Evolutionary conservation across 2,888 invertebrate genomes (phyloP).

Genomic region (Scaptomyza cyrtandrae): DNA sequence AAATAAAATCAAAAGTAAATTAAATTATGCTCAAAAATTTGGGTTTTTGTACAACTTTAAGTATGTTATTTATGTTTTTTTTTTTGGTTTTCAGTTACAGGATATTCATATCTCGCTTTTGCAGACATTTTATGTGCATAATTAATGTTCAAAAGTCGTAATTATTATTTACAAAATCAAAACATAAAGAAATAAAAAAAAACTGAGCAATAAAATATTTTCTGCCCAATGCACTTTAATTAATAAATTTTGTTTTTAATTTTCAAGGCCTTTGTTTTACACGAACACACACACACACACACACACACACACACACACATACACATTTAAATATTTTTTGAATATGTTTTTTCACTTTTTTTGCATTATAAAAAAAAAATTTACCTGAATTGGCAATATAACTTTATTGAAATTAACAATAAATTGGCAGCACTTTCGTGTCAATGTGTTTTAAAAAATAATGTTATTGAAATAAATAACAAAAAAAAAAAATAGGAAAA

Average conservation of each 20-base stretch:
- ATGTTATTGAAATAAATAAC: conserved; percentile 1
- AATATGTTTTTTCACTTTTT: background rate
- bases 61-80: no score
- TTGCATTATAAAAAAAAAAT: background rate
- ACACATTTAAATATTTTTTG: background rate
- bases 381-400: conserved; percentile 16
- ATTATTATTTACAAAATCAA: background rate
- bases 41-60: no score
- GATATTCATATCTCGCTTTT: conserved; percentile 5
- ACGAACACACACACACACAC: background rate
- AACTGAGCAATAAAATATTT: conserved; percentile 9
- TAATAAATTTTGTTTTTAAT: background rate
- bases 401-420: conserved; percentile 8
- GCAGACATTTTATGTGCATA: background rate
- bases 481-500: background rate
- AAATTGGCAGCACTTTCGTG: conserved; percentile 11
- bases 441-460: conserved; percentile 4
- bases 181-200: conserved; percentile 1
- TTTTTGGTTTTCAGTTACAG: background rate
- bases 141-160: conserved; percentile 11
- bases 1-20: background rate
- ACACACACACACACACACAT: background rate
- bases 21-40: background rate
- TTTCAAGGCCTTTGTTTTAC: conserved; percentile 21
- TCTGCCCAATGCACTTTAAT: conserved; percentile 27